phyloP scores from a whole-genome alignment of 2,888 invertebrate genomes.

The Capitulum mitella region DNA sequence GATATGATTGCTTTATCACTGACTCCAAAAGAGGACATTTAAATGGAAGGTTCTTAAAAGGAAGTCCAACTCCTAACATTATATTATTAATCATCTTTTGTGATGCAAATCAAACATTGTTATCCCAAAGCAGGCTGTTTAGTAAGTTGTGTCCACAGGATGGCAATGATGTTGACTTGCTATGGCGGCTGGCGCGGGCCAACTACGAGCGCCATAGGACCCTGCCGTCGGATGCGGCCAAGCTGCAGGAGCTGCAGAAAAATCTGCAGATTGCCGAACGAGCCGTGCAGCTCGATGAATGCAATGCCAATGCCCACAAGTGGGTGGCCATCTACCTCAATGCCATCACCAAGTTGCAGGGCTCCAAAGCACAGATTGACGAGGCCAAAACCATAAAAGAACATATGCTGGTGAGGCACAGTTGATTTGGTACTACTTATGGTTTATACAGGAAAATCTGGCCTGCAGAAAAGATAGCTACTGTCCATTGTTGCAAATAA shows the following conservation, averaged over 20 bases:
- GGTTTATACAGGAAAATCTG: too few relatives aligned
- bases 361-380: slow-evolving; percentile 64
- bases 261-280: slow-evolving; percentile 49
- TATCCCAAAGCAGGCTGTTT: too few relatives aligned
- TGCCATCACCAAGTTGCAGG: slow-evolving; percentile 61
- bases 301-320: slow-evolving; percentile 56
- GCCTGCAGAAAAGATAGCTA: too few relatives aligned
- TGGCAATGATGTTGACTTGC: slow-evolving; percentile 58
- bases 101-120: too few relatives aligned
- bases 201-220: slow-evolving; percentile 67
- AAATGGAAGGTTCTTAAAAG: too few relatives aligned
- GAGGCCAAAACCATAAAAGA: slow-evolving; percentile 65
- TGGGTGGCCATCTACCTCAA: slow-evolving; percentile 68
- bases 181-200: slow-evolving; percentile 75
- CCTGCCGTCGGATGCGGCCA: slow-evolving; percentile 41
- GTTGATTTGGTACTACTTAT: too few relatives aligned
- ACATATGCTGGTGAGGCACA: slow-evolving; percentile 65
- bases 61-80: too few relatives aligned
- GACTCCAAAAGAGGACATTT: too few relatives aligned
- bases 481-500: too few relatives aligned
- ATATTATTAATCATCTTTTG: too few relatives aligned
- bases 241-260: slow-evolving; percentile 53
- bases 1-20: too few relatives aligned
- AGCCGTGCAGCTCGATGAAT: slow-evolving; percentile 53
- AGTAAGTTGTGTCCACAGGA: too few relatives aligned